phyloP scores from a whole-genome alignment of 2,888 invertebrate genomes.

The Galeopsomyia nigrocyanea region DNA sequence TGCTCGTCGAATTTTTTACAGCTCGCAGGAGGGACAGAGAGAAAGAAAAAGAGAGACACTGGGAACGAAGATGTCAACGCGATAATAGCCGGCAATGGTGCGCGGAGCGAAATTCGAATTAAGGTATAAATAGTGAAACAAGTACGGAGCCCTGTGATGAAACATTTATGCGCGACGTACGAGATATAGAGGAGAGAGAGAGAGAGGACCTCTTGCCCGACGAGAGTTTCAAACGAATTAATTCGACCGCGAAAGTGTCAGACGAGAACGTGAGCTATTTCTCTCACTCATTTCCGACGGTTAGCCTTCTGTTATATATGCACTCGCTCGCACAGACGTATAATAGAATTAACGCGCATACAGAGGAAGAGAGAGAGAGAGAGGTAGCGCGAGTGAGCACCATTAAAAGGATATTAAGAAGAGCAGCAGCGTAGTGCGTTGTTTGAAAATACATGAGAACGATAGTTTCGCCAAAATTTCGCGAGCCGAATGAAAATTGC shows the following conservation, averaged over 20 bases:
- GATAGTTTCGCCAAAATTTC: too few species aligned
- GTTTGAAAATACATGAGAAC: constrained; percentile 4
- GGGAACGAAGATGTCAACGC: neutral
- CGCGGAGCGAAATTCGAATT: constrained; percentile 31
- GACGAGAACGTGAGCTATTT: neutral
- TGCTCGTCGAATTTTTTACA: constrained; percentile 35
- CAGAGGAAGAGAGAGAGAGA: too few species aligned
- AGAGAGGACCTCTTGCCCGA: neutral
- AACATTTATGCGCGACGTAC: constrained; percentile 17
- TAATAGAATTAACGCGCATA: constrained; percentile 14
- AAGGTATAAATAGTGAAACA: constrained; percentile 41
- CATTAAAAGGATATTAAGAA: constrained; percentile 16
- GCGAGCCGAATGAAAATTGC: too few species aligned
- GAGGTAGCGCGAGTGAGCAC: neutral
- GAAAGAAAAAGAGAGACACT: neutral
- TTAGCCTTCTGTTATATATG: too few species aligned
- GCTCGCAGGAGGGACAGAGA: neutral
- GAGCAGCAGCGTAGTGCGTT: neutral
- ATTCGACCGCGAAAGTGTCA: constrained; percentile 6
- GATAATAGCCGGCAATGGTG: constrained; percentile 18
- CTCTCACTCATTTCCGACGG: too few species aligned
- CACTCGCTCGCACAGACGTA: neutral
- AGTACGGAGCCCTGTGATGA: neutral
- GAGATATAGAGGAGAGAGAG: neutral
- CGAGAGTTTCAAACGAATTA: constrained; percentile 35